Evolutionary conservation across 2,113 vertebrate species (phyloP).

Genomic region (Stegastes partitus): DNA sequence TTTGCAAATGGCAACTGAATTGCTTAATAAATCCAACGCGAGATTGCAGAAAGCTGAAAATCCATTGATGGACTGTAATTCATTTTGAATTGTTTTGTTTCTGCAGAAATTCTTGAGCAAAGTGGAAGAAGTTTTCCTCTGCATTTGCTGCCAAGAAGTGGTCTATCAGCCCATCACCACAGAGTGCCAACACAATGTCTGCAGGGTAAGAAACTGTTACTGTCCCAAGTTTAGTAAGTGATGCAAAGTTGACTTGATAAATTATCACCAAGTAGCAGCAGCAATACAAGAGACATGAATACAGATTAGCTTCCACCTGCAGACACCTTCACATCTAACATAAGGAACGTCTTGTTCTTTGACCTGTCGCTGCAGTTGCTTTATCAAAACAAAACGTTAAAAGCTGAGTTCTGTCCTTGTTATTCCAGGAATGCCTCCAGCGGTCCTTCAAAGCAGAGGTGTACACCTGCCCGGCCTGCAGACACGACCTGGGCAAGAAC

Average conservation of each 20-base stretch:
- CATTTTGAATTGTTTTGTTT: constrained; percentile 1
- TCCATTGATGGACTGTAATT: too few species aligned
- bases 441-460: constrained; percentile 95
- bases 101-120: constrained; percentile 93
- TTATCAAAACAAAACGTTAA: too few species aligned
- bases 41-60: too few species aligned
- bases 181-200: constrained; percentile 96
- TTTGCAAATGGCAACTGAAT: too few species aligned
- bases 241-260: background rate
- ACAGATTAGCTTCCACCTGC: background rate
- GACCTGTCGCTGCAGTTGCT: too few species aligned
- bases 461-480: constrained; percentile 95
- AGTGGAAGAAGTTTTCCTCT: constrained; percentile 94
- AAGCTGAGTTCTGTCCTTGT: background rate
- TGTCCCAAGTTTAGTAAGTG: background rate
- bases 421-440: constrained; percentile 92
- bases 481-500: constrained; percentile 91
- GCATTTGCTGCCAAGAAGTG: constrained; percentile 98
- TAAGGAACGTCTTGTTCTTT: too few species aligned
- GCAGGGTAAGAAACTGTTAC: constrained; percentile 87
- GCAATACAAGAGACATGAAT: background rate
- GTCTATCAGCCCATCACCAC: constrained; percentile 94
- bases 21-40: too few species aligned
- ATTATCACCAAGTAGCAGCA: background rate
- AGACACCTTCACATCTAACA: background rate